Evolutionary conservation across 2,888 invertebrate species (phyloP), one percentile per base, ranked within the genome.

Genomic region (Scaptomyza polygonia): DNA sequence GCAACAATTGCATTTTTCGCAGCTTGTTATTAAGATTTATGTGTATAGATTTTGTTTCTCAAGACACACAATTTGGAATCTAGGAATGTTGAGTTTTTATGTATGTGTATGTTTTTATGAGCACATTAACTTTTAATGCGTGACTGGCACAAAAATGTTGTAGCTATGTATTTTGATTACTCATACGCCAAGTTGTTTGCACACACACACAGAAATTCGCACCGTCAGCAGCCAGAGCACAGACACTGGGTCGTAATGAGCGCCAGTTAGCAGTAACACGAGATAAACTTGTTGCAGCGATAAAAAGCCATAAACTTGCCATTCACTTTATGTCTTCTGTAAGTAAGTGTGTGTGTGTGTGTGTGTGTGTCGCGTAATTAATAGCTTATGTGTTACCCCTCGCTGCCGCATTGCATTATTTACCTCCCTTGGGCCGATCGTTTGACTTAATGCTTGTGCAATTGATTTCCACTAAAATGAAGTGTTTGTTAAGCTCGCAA

Each of bases 281-380:
- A 77, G 86, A 83, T 83, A 82, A 83, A 85, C 82, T 83, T 83
- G 86, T 83, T 83, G 82, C 82, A 75, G 72, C 86, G 71, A 83
- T 82, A 85, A 85, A 75, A 79, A 65, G 71, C 86, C 61, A 83
- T 83, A 83, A 83, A 85, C 82, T 85, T 77, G 25, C 67, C 67
- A 77, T 77, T 74, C 73, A 63, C 66, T 63, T 74, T 61, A 47
- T 47, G 59, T 16, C 36, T 36, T 16, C 36, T 36, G 44, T 32
- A 18, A 36, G 16, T 44, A 30, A 16, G n/a, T n/a, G n/a, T 12
- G 49, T 39, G 30, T 51, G 18, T 25, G 44, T 53, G n/a, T 42
- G 39, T 43, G 21, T 48, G 42, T 32, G 49, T 47, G 61, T 48
- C 51, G 36, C 27, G 72, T 83, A 83, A 85, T 85, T 85, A 83